Evolutionary conservation across 1,140 invertebrate genomes (phyloP).

Genomic region (Penaeus vannamei): DNA sequence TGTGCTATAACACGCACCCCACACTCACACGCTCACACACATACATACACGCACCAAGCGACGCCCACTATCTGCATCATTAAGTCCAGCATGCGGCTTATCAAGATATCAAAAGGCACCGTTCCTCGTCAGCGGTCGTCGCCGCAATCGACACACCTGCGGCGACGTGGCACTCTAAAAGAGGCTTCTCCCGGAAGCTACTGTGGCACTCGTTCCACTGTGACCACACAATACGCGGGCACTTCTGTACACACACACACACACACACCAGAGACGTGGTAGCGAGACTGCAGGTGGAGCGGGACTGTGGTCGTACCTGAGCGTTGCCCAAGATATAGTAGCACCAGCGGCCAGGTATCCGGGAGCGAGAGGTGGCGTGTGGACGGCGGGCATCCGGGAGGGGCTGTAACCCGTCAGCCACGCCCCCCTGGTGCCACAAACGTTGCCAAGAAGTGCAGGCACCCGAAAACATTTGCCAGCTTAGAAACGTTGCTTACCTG

Average conservation of each 20-base stretch:
- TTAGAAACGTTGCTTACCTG: no score
- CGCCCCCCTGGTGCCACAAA: conserved; percentile 48
- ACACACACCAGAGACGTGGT: background rate
- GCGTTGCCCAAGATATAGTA: conserved; percentile 41
- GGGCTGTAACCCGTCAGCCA: conserved; percentile 29
- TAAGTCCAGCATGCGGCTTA: no score
- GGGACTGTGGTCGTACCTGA: conserved; percentile 39
- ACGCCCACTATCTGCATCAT: no score
- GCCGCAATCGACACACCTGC: no score
- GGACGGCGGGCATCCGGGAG: conserved; percentile 47
- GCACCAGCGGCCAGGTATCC: conserved; percentile 44
- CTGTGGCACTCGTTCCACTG: no score
- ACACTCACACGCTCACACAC: background rate
- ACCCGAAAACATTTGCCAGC: no score
- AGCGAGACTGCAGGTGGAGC: conserved; percentile 32
- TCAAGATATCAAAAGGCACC: no score
- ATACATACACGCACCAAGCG: background rate
- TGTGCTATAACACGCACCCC: conserved; percentile 3
- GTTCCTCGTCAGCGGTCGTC: no score
- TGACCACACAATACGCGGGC: no score
- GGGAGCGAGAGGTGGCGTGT: conserved; percentile 19
- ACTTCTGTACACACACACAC: background rate
- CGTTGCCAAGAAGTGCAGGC: conserved; percentile 17
- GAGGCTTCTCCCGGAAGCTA: no score
- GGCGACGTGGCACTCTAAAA: no score